Percentiles rank a stretch among this genome's conserved stretches.
Conservation (phyloP, 2,888 invertebrate species). For the Octonoba sinensis region DNA sequence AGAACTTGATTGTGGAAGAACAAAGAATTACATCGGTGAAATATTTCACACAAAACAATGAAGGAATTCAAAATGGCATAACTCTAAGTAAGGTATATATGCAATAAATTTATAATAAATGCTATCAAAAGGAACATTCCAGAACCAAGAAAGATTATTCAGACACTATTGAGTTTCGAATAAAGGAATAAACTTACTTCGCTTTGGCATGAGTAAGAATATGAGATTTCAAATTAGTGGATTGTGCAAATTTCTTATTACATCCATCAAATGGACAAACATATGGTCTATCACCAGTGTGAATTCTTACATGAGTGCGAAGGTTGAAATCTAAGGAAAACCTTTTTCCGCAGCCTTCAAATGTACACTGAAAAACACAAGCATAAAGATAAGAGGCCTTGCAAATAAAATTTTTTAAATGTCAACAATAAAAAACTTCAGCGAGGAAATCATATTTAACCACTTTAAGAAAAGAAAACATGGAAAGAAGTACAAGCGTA, state of each 20-base stretch:
- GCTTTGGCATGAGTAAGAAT: conserved; percentile 98
- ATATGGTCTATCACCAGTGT: conserved; percentile 97
- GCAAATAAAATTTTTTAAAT: not conserved
- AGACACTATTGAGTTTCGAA: no score
- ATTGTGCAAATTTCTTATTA: conserved; percentile 98
- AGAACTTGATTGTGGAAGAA: no score
- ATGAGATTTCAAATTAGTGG: conserved; percentile 97
- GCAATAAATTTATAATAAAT: conserved; percentile 1
- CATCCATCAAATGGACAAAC: conserved; percentile 99
- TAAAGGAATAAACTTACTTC: conserved; percentile 72
- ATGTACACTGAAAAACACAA: conserved; percentile 83
- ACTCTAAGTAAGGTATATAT: no score
- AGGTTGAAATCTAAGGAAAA: conserved; percentile 97
- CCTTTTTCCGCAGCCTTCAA: conserved; percentile 96
- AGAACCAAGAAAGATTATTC: conserved; percentile 19
- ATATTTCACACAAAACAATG: no score
- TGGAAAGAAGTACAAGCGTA: no score
- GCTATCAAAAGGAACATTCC: no score
- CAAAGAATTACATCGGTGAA: no score
- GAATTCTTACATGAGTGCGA: conserved; percentile 97
- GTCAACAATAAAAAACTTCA: no score
- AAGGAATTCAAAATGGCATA: no score
- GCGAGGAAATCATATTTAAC: no score
- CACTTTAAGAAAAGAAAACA: no score
- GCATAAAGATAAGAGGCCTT: not conserved